Base-by-base conservation (phyloP, 2,113 vertebrate genomes). In the Balaeniceps rex region DNA sequence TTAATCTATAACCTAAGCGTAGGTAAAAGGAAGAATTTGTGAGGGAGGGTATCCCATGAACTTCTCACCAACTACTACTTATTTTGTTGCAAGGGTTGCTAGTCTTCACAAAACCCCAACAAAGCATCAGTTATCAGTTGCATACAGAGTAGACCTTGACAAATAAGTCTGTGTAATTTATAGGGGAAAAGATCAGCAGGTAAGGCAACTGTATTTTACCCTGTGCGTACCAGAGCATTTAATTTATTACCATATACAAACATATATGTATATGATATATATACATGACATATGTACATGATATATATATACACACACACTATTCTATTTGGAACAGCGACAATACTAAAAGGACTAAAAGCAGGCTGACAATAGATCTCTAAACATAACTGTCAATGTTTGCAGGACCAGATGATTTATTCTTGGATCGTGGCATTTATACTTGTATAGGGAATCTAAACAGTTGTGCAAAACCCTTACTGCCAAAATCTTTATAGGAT, bases 371-470 rank as follows among this genome's bases (percentile, higher is more conserved):
- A 60, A 24, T 8, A 85, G 28, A 64, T 60, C 49, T 77, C 22
- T 23, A 29, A 85, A 60, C 10, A 22, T 22, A 66, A 70, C 25
- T 70, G 31, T 36, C 52, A 84, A 49, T 34, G 81, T 33, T 38
- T 68, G 34, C 90, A 81, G 47, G 24, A 49, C 63, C 24, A 90
- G n/a, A 47, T 63, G 19, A 58, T 38, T 42, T 49, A 11, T 42
- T 42, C 47, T 51, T 76, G 17, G 26, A 71, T 63, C 0, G 0
- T 54, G 47, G 18, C 4, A 0, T 49, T 93, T 49, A 36, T 44
- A 64, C 18, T 63, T 10, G 6, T 6, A 16, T 5, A n/a, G 10
- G 7, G 6, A 46, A 77, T 19, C 9, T 23, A 74, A 69, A 44
- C 6, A 54, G 19, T 36, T 74, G 28, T 21, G 38, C n/a, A 64